phyloP scores from a whole-genome alignment of 2,113 vertebrate genomes.

The Nerophis ophidion region DNA sequence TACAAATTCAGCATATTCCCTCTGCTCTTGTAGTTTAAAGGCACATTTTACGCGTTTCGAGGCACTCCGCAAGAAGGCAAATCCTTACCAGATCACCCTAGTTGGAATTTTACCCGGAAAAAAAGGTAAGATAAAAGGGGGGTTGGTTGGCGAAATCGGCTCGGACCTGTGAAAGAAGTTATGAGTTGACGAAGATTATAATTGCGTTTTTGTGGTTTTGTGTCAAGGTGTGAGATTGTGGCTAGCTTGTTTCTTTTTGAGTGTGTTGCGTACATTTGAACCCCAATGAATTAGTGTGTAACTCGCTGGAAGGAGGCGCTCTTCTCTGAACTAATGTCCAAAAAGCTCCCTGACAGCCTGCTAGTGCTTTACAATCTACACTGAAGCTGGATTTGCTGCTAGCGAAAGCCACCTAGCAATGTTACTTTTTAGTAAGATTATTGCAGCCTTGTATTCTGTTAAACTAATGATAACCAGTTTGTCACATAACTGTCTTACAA shows the following conservation, averaged over 20 bases:
- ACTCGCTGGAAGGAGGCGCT: neutral
- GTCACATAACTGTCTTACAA: constrained; percentile 4
- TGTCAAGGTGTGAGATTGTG: constrained; percentile 11
- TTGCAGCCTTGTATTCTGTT: neutral
- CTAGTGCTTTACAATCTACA: constrained; percentile 22
- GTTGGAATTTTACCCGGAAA: constrained; percentile 76
- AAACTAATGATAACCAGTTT: neutral
- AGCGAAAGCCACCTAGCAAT: constrained; percentile 36
- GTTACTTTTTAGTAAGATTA: neutral
- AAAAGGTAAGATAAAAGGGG: constrained; percentile 75
- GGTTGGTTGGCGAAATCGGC: constrained; percentile 56
- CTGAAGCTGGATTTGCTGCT: constrained; percentile 27
- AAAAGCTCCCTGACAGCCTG: constrained; percentile 25
- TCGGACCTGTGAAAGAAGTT: constrained; percentile 74
- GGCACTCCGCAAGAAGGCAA: constrained; percentile 66
- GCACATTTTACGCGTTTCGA: constrained; percentile 55
- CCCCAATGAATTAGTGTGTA: neutral
- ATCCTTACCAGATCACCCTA: constrained; percentile 74
- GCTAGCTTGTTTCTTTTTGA: neutral
- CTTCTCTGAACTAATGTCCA: constrained; percentile 10
- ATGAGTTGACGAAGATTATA: constrained; percentile 65
- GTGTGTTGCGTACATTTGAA: constrained; percentile 5
- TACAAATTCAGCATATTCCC: constrained; percentile 72
- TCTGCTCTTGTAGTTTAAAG: constrained; percentile 37
- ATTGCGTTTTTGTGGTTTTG: constrained; percentile 31